Conservation (phyloP, 2,797 vertebrate species). For the Malurus leucopterus region DNA sequence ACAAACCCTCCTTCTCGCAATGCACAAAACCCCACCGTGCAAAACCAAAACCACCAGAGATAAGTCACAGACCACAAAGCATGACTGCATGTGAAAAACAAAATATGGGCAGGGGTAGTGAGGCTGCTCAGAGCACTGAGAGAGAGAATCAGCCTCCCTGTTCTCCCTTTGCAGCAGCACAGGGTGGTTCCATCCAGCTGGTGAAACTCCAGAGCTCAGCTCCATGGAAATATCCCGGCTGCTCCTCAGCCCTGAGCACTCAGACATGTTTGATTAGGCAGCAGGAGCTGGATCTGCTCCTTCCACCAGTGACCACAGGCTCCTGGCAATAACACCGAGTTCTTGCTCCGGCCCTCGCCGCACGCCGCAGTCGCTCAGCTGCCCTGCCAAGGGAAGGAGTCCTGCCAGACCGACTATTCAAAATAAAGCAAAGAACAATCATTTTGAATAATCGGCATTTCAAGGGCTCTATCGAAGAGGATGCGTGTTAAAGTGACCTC, state of each 20-base stretch:
- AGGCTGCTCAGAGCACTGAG: not conserved
- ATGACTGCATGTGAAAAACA: not conserved
- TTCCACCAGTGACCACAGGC: conserved; percentile 53
- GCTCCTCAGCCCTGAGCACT: not conserved
- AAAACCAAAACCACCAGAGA: not conserved
- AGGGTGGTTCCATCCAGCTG: not conserved
- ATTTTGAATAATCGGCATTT: not conserved
- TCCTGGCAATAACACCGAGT: conserved; percentile 47
- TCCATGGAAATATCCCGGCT: not conserved
- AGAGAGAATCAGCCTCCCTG: not conserved
- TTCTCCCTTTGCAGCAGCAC: not conserved
- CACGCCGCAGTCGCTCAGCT: not conserved
- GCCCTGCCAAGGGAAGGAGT: conserved; percentile 22
- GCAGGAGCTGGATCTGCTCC: conserved; percentile 28
- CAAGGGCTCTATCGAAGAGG: not conserved
- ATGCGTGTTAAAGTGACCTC: not conserved
- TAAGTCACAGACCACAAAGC: not conserved
- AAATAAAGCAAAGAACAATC: not conserved
- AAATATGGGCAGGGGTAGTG: not conserved
- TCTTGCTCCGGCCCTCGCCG: conserved; percentile 27
- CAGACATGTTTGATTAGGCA: conserved; percentile 34
- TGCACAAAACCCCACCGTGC: not conserved
- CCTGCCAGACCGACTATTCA: not conserved
- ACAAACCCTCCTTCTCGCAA: not conserved
- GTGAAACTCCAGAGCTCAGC: not conserved